Evolutionary conservation across 1,140 invertebrate genomes (phyloP).

Genomic region (Delia radicum): DNA sequence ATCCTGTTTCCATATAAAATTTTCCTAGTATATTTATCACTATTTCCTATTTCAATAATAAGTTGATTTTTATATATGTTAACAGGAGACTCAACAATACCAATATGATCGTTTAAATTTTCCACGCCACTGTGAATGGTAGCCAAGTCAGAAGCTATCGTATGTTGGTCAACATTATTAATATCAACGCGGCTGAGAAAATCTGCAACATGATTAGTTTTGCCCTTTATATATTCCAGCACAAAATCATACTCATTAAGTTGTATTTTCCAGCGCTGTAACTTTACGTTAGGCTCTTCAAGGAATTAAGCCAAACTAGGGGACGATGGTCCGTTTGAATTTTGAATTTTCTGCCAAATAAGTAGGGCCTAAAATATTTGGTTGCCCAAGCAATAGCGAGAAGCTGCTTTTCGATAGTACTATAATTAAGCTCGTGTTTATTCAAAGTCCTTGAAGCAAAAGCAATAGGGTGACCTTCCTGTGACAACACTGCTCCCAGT

Average conservation of each 20-base stretch:
- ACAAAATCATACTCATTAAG: constrained; percentile 47
- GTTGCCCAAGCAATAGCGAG: constrained; percentile 47
- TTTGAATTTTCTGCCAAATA: constrained; percentile 32
- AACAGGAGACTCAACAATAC: not conserved
- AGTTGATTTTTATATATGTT: too few species aligned
- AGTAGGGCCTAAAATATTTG: constrained; percentile 53
- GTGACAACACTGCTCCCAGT: constrained; percentile 23
- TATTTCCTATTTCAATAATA: too few species aligned
- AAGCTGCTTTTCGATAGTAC: constrained; percentile 37
- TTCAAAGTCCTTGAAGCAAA: constrained; percentile 56
- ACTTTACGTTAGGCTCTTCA: too few species aligned
- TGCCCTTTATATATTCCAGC: constrained; percentile 39
- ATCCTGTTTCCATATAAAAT: not conserved
- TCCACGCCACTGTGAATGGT: not conserved
- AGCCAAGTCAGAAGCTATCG: not conserved
- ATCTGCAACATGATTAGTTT: constrained; percentile 10
- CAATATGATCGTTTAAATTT: not conserved
- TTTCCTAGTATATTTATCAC: not conserved
- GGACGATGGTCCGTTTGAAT: too few species aligned
- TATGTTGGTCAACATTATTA: not conserved
- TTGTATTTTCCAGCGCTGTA: constrained; percentile 58
- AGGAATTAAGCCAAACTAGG: too few species aligned
- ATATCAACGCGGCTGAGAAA: not conserved
- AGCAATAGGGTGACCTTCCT: constrained; percentile 32
- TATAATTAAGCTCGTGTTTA: constrained; percentile 54